A percentile compares a stretch with the other conserved stretches of the same genome.
These are phyloP conservation scores for Charadrius vociferus DNA, from an alignment of 2,113 vertebrate species.

Conservation along the genomic window DNA sequence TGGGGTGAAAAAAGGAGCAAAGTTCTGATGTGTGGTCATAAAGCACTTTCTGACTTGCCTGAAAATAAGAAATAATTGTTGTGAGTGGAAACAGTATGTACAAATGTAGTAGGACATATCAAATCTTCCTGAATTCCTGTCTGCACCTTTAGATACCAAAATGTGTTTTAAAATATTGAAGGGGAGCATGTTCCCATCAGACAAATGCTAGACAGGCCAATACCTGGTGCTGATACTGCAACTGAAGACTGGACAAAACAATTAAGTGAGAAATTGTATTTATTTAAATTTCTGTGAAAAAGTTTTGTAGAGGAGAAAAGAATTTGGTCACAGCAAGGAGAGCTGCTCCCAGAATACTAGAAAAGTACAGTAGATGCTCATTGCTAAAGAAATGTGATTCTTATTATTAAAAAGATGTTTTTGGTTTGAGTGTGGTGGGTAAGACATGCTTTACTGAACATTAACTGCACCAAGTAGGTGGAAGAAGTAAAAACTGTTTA, in stretches of 20 bases:
- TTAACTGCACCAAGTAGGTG: background rate
- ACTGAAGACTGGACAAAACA: background rate
- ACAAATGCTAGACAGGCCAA: background rate
- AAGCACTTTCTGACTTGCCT: background rate
- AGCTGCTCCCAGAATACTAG: background rate
- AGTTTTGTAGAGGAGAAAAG: background rate
- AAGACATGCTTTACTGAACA: background rate
- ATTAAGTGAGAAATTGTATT: background rate
- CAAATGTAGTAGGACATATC: fast-evolving
- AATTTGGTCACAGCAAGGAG: background rate
- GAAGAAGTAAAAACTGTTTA: background rate
- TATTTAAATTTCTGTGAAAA: background rate
- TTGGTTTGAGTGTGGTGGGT: background rate
- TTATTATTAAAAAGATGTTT: slow-evolving; percentile 14
- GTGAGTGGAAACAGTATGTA: background rate
- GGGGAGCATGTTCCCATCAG: background rate
- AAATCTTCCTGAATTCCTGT: background rate
- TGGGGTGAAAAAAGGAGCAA: background rate
- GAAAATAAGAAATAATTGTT: background rate
- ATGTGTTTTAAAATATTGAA: background rate
- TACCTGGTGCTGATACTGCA: background rate
- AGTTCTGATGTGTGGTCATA: background rate
- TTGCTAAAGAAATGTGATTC: background rate
- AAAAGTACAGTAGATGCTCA: background rate
- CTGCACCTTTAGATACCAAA: background rate